These are phyloP conservation scores for Caenorhabditis wallacei DNA, from an alignment of 2,888 invertebrate species.

Conservation along the genomic window DNA sequence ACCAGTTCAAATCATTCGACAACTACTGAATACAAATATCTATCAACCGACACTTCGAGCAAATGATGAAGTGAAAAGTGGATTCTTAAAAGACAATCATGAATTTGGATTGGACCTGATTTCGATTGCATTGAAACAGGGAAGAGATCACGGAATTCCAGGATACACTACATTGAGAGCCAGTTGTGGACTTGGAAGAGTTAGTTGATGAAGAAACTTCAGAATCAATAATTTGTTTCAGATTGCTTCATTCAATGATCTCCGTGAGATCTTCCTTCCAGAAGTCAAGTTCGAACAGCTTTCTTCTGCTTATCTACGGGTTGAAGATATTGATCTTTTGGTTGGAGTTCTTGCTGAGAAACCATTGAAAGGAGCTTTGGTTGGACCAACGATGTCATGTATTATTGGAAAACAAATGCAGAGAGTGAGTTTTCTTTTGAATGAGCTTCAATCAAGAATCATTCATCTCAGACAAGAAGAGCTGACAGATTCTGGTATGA, in stretches of 20 bases:
- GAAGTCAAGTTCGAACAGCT: constrained; percentile 73
- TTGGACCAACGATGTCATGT: constrained; percentile 83
- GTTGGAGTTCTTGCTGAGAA: constrained; percentile 82
- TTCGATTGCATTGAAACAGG: constrained; percentile 81
- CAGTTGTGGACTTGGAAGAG: constrained; percentile 81
- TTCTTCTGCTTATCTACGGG: constrained; percentile 69
- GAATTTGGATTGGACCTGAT: constrained; percentile 81
- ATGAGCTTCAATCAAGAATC: neutral
- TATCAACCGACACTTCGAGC: constrained; percentile 69
- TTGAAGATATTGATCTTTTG: constrained; percentile 83
- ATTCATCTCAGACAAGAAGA: constrained; percentile 67
- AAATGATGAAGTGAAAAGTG: constrained; percentile 74
- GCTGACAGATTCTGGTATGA: constrained; percentile 84
- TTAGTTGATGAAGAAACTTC: constrained; percentile 4
- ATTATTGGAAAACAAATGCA: constrained; percentile 82
- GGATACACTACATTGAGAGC: constrained; percentile 78
- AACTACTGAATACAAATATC: constrained; percentile 70
- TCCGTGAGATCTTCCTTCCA: constrained; percentile 73
- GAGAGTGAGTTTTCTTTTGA: constrained; percentile 66
- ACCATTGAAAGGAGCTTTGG: constrained; percentile 79
- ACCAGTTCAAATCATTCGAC: constrained; percentile 76
- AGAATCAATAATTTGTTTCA: constrained; percentile 20
- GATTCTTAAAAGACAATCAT: constrained; percentile 70
- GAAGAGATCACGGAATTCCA: constrained; percentile 83
- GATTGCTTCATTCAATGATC: constrained; percentile 75